Evolutionary conservation across 30 jellyfish, hydroid and myxozoan genomes (phyloP).

Genomic region (Phacellophora camtschatica): DNA sequence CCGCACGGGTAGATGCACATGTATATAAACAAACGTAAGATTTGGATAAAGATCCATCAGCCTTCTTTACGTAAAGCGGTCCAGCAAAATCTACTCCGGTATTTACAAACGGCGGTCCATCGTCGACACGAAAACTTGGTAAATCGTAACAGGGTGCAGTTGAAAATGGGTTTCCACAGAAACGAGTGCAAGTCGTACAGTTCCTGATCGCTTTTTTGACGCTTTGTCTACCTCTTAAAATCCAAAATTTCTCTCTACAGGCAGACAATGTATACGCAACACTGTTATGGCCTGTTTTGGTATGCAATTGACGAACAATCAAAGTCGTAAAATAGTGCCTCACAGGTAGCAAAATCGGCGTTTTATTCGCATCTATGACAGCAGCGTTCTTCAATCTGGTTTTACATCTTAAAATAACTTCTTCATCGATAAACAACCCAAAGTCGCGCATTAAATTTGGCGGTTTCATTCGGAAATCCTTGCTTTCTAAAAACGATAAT

Average conservation of each 20-base stretch:
- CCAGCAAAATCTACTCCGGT: constrained; percentile 9
- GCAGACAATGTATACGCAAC: neutral
- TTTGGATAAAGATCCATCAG: neutral
- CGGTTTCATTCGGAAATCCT: neutral
- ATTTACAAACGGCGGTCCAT: neutral
- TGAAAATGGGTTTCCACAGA: neutral
- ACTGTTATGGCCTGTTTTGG: constrained; percentile 12
- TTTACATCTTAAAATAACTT: neutral
- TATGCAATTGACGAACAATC: neutral
- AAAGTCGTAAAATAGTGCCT: neutral
- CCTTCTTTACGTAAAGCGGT: constrained; percentile 1
- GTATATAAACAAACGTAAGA: constrained; percentile 12
- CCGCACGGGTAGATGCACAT: constrained; percentile 39
- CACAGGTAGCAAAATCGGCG: neutral
- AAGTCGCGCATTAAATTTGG: constrained; percentile 5
- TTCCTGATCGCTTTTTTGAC: neutral
- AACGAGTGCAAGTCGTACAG: neutral
- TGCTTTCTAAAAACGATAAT: neutral
- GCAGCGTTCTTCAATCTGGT: neutral
- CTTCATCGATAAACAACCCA: constrained; percentile 2
- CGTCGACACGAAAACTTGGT: constrained; percentile 9
- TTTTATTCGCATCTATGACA: neutral
- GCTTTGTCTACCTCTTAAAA: neutral
- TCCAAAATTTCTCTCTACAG: constrained; percentile 1
- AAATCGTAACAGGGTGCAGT: constrained; percentile 15